Evolutionary conservation across 2,113 vertebrate species (phyloP).

Genomic region (Procavia capensis): DNA sequence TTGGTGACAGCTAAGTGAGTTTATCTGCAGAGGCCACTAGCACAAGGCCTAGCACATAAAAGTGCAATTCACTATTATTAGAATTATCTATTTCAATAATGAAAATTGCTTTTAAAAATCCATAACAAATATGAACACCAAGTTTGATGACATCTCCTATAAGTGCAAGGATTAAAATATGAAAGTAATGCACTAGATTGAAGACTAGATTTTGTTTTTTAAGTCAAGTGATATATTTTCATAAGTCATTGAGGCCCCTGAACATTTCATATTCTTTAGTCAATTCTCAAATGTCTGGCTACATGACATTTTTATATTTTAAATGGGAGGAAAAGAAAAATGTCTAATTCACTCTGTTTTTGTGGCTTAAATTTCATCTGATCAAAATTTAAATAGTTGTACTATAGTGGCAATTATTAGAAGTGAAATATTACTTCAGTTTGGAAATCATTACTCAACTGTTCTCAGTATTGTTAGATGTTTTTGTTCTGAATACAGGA

Average conservation of each 20-base stretch:
- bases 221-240: slow-evolving; percentile 35
- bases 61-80: not conserved
- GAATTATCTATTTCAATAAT: not conserved
- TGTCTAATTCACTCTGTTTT: slow-evolving; percentile 22
- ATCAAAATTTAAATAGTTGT: slow-evolving; percentile 53
- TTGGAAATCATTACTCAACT: slow-evolving; percentile 39
- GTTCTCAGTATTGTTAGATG: slow-evolving; percentile 25
- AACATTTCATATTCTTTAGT: slow-evolving; percentile 17
- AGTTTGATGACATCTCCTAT: not conserved
- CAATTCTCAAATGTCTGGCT: not conserved
- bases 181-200: not conserved
- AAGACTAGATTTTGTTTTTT: not conserved
- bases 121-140: not conserved
- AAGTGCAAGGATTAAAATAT: slow-evolving; percentile 9
- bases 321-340: not conserved
- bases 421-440: slow-evolving; percentile 55
- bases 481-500: slow-evolving; percentile 54
- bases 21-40: not conserved
- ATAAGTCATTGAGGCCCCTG: not conserved
- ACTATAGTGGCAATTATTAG: slow-evolving; percentile 47
- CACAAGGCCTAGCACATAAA: not conserved
- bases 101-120: slow-evolving; percentile 38
- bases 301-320: slow-evolving; percentile 34
- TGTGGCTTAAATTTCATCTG: slow-evolving; percentile 21
- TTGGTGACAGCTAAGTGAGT: not conserved